phyloP scores from a whole-genome alignment of 2,888 invertebrate genomes.

The Exocentrus adspersus region DNA sequence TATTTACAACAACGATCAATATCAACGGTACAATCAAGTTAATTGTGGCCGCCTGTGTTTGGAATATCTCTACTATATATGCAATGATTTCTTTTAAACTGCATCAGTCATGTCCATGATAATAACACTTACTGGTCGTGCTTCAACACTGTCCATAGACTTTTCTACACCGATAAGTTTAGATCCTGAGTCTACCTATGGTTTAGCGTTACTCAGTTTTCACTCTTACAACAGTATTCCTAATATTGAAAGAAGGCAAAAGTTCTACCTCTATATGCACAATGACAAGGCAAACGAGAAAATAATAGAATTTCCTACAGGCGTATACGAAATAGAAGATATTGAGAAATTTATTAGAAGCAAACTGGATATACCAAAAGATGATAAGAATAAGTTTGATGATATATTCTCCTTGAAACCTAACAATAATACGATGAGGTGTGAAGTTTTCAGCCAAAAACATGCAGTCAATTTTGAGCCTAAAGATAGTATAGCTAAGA shows the following conservation, averaged over 20 bases:
- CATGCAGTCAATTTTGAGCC: background rate
- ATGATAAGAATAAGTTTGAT: background rate
- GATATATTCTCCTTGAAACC: background rate
- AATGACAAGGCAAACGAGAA: background rate
- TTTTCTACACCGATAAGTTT: background rate
- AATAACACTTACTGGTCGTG: background rate
- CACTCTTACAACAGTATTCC: background rate
- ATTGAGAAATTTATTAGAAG: background rate
- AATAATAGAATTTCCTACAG: background rate
- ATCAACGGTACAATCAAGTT: slow-evolving; percentile 25
- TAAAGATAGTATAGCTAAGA: background rate
- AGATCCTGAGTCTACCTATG: background rate
- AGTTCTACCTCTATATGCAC: background rate
- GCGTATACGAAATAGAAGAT: background rate
- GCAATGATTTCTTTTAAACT: background rate
- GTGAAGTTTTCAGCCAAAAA: background rate
- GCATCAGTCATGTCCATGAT: background rate
- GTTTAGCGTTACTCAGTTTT: background rate
- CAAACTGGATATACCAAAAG: background rate
- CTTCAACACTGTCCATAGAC: background rate
- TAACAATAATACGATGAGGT: background rate
- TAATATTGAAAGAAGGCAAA: background rate
- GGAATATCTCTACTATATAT: slow-evolving; percentile 38
- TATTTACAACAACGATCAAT: slow-evolving; percentile 24
- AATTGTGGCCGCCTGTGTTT: slow-evolving; percentile 42